Percentiles rank a stretch among this genome's conserved stretches.
These are phyloP conservation scores for Aromia moschata DNA, from an alignment of 2,888 invertebrate genomes.

Conservation along the genomic window DNA sequence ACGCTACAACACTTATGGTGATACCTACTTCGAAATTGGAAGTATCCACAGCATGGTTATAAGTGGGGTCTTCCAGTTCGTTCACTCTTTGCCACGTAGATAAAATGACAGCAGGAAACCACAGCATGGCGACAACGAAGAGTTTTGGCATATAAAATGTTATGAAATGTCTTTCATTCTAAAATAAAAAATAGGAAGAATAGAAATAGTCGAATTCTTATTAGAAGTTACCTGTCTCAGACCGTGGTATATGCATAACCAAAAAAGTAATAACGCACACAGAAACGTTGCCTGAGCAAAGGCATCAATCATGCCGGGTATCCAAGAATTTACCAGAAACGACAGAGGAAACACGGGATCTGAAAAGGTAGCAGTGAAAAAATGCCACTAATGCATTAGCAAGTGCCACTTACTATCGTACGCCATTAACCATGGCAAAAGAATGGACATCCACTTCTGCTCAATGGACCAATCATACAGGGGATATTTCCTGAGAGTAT, in stretches of 20 bases:
- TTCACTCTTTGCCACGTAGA: slow-evolving; percentile 92
- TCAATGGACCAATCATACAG: slow-evolving; percentile 96
- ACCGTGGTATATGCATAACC: slow-evolving; percentile 96
- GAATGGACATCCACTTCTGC: slow-evolving; percentile 93
- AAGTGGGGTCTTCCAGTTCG: slow-evolving; percentile 90
- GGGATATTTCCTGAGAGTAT: slow-evolving; percentile 86
- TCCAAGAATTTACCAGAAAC: slow-evolving; percentile 87
- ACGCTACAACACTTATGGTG: too few species aligned
- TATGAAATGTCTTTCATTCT: slow-evolving; percentile 87
- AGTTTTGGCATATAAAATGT: slow-evolving; percentile 93
- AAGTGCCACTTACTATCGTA: slow-evolving; percentile 82
- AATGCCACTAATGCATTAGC: not conserved
- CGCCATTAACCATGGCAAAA: slow-evolving; percentile 86
- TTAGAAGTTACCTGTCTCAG: slow-evolving; percentile 78
- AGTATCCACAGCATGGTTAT: slow-evolving; percentile 86
- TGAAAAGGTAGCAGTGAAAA: slow-evolving; percentile 60
- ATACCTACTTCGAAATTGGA: slow-evolving; percentile 84
- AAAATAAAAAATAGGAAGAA: slow-evolving; percentile 45
- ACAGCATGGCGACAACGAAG: slow-evolving; percentile 84
- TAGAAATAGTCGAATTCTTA: not conserved
- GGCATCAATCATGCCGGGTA: slow-evolving; percentile 93
- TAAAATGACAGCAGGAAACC: slow-evolving; percentile 85
- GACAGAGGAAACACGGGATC: slow-evolving; percentile 94
- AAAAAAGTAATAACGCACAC: slow-evolving; percentile 87
- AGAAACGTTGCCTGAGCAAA: slow-evolving; percentile 91